Base-by-base conservation (phyloP, 2,888 invertebrate species). In the Drosophila birchii region DNA sequence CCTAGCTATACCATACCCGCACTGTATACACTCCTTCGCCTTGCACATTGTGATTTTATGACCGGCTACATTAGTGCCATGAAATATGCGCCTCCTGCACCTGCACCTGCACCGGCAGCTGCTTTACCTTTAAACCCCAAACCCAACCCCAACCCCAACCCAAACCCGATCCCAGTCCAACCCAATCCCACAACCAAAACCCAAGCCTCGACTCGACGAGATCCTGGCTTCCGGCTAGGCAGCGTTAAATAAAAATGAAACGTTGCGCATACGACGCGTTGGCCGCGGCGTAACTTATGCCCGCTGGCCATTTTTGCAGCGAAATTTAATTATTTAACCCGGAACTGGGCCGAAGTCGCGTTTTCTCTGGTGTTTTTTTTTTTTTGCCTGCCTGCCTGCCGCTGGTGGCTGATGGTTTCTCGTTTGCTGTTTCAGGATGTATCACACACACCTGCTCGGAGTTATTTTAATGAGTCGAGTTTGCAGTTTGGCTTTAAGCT, bases 301-400 rank as follows among this genome's bases (percentile, higher is more conserved):
- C 85, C 88, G 83, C 64, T 88, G 86, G 85, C 88, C 88, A 89
- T 89, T 89, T 86, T 66, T 73, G 72, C 75, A 76, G 68, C 66
- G 82, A 89, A 86, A 86, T 86, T 86, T 89, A 86, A 86, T 86
- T 89, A 86, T 86, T 89, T 89, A 86, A 86, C 89, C 88, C 84
- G 88, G 88, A 83, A 83, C 86, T 86, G 88, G 82, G 88, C 81
- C 88, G 88, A 69, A 71, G 68, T 62, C 51, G 58, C 57, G 18
- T 29, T 43, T 66, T 64, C 51, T 34, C 34, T 51, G 34, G 34
- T 49, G 43, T 1, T 29, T 47, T 29, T 26, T 71, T 71, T 26
- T 60, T 43, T 36, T 38, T 55, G 9, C 8, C 9, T 39, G n/a
- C 39, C 18, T 44, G 14, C 45, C 14, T 41, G 12, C 38, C 39